Conservation (phyloP, 1,140 invertebrate genomes). For the Wasmannia auropunctata region DNA sequence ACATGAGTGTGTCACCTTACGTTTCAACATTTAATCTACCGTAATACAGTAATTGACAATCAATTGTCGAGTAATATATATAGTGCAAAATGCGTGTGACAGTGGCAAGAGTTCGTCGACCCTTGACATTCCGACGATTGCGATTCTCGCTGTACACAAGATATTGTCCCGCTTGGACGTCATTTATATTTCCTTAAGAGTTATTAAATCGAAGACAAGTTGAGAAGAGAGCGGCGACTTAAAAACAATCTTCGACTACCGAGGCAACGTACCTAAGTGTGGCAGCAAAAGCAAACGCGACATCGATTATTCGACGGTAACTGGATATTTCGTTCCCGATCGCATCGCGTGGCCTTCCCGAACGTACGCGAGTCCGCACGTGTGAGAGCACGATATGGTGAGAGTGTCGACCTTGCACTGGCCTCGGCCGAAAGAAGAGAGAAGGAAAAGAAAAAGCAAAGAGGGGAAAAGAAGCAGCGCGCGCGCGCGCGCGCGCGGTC, state of each 20-base stretch:
- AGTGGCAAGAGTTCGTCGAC: background rate
- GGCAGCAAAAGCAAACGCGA: background rate
- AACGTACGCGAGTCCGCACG: background rate
- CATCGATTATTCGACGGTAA: background rate
- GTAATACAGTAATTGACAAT: background rate
- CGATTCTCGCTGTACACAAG: background rate
- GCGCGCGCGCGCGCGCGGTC: conserved; percentile 6
- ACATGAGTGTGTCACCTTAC: background rate
- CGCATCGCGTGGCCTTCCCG: background rate
- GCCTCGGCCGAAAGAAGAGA: conserved; percentile 69
- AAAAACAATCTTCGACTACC: background rate
- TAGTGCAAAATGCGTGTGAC: background rate
- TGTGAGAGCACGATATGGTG: conserved; percentile 28
- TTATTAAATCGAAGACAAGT: background rate
- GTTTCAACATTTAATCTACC: background rate
- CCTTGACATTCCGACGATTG: background rate
- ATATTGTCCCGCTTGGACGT: background rate
- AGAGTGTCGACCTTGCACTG: conserved; percentile 74
- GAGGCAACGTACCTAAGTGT: background rate
- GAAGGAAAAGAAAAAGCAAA: conserved; percentile 50
- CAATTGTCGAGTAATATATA: background rate
- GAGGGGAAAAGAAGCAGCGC: conserved; percentile 44
- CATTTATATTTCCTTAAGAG: background rate
- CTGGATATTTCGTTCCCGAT: conserved; percentile 6
- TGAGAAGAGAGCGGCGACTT: background rate